Evolutionary conservation across 1,140 invertebrate genomes (phyloP), one percentile per base, ranked within the genome.

Genomic region (Hormaphis cornu): DNA sequence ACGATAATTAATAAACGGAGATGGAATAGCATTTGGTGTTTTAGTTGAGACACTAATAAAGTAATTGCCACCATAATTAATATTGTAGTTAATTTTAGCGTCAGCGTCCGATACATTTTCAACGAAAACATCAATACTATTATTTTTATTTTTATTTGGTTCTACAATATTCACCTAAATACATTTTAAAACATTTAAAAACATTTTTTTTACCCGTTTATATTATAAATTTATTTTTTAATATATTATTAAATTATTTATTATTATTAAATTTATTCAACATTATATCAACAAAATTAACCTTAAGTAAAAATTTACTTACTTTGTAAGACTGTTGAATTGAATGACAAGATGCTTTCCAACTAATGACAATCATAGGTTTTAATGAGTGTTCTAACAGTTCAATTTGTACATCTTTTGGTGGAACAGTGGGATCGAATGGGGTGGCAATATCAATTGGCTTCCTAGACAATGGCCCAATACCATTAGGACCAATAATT

Each of bases 61-160:
- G 75, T 87, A 89, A 37, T 82, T 75, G 0, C 82, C 87, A 20
- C 88, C 87, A 35, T 82, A 79, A 9, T 83, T 82, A 3, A 87
- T 79, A 22, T 79, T 75, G 48, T 87, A 82, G 2, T 8, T 56
- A 7, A 35, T 42, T 28, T 44, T 53, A n/a, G 71, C 61, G 26
- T 44, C 42, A 33, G 40, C 18, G 10, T 63, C 46, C 2, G 37
- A 63, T 2, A 61, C 59, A 53, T 66, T 59, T 18, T 44, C 33
- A 40, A 63, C 30, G 20, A n/a, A 33, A n/a, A 66, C 12, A 30
- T 66, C 46, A 63, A 40, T 42, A n/a, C 40, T n/a, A n/a, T n/a
- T n/a, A 22, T 30, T 42, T 73, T 86, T 85, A 0, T 76, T 82
- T 24, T 86, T 79, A 1, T 78, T 80, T 70, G 86, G 75, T 83